A percentile compares a stretch with the other conserved stretches of the same genome.
These are phyloP conservation scores for Chloroceryle amazona DNA, from an alignment of 2,797 vertebrate species.

Conservation along the genomic window DNA sequence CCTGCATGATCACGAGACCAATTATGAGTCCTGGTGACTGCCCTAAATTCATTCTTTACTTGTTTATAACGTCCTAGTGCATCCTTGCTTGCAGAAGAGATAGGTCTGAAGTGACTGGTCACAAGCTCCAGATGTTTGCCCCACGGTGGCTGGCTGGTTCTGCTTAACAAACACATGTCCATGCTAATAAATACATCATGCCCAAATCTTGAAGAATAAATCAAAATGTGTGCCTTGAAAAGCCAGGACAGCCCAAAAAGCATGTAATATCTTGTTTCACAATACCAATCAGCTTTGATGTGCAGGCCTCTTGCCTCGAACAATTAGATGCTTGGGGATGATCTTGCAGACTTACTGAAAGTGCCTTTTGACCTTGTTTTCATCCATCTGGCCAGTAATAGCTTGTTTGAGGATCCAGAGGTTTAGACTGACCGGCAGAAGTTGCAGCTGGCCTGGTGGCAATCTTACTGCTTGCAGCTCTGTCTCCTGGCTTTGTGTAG, in stretches of 20 bases:
- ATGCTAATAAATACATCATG: not conserved
- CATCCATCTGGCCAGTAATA: not conserved
- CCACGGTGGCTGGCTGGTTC: not conserved
- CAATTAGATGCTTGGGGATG: not conserved
- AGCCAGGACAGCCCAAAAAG: not conserved
- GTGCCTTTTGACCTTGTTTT: constrained; percentile 15
- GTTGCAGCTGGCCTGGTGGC: not conserved
- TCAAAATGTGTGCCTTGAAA: not conserved
- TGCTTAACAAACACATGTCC: not conserved
- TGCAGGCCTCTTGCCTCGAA: constrained; percentile 5
- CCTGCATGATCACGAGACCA: not conserved
- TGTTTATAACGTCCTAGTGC: not conserved
- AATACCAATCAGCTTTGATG: not conserved
- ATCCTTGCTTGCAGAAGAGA: not conserved
- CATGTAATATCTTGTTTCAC: not conserved
- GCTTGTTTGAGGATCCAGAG: not conserved
- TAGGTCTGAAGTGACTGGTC: not conserved
- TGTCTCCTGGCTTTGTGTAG: not conserved
- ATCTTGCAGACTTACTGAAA: not conserved
- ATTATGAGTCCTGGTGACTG: not conserved
- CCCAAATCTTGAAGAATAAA: not conserved
- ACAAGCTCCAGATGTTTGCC: not conserved
- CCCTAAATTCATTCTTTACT: not conserved
- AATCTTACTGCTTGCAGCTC: not conserved
- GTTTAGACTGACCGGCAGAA: not conserved